Evolutionary conservation across 2,797 vertebrate genomes (phyloP).

Genomic region (Clarias pachynema): DNA sequence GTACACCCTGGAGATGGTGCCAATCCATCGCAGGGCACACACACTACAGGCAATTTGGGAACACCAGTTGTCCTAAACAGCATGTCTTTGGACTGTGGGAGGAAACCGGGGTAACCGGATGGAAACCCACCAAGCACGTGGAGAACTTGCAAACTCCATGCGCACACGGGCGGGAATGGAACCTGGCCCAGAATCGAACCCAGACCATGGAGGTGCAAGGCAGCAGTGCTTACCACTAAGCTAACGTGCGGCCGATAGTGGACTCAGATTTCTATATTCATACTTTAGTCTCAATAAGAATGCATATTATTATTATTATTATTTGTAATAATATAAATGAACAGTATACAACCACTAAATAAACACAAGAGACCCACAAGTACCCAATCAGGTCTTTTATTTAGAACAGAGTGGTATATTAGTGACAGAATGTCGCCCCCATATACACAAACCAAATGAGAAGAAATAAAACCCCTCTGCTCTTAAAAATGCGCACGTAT

Average conservation of each 20-base stretch:
- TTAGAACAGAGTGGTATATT: constrained; percentile 87
- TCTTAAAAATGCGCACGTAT: constrained; percentile 86
- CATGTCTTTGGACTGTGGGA: too few species aligned
- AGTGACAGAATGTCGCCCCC: constrained; percentile 80
- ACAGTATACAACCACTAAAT: constrained; percentile 15
- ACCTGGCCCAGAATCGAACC: too few species aligned
- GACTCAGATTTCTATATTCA: not conserved
- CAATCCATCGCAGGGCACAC: too few species aligned
- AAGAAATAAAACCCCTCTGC: constrained; percentile 73
- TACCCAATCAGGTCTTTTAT: constrained; percentile 81
- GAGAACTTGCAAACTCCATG: too few species aligned
- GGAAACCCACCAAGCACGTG: too few species aligned
- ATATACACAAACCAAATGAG: constrained; percentile 78
- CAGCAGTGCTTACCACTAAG: too few species aligned
- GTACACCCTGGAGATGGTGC: too few species aligned
- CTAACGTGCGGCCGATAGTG: not conserved
- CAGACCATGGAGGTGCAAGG: too few species aligned
- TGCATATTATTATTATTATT: not conserved
- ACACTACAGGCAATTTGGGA: too few species aligned
- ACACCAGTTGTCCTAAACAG: too few species aligned
- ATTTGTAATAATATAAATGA: not conserved
- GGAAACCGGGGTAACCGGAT: too few species aligned
- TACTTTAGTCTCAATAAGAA: not conserved
- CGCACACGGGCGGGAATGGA: too few species aligned
- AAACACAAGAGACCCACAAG: constrained; percentile 58